phyloP scores from a whole-genome alignment of 2,888 invertebrate species.

The Seira musarum region DNA sequence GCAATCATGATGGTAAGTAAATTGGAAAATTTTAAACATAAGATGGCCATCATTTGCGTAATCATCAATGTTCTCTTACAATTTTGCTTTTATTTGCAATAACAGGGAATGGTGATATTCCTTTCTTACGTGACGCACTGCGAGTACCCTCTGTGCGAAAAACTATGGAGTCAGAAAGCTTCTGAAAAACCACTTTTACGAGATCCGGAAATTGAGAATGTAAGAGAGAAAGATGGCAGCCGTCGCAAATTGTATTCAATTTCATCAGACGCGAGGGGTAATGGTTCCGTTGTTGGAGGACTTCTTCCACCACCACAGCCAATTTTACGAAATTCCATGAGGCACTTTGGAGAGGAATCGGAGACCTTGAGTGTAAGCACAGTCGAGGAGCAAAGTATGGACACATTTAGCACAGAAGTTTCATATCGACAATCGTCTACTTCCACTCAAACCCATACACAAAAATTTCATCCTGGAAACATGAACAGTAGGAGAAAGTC shows the following conservation, averaged over 20 bases:
- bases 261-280: slow-evolving; percentile 16
- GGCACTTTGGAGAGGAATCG: slow-evolving; percentile 28
- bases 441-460: neutral
- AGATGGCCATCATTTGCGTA: neutral
- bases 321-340: slow-evolving; percentile 5
- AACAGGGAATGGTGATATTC: slow-evolving; percentile 56
- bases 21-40: neutral
- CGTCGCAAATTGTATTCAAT: slow-evolving; percentile 29
- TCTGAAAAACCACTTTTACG: slow-evolving; percentile 30
- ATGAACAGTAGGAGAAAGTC: slow-evolving; percentile 19
- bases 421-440: slow-evolving; percentile 30
- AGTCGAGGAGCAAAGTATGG: slow-evolving; percentile 53
- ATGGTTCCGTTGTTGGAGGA: slow-evolving; percentile 46
- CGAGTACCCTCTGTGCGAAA: slow-evolving; percentile 56
- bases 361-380: slow-evolving; percentile 43
- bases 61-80: neutral
- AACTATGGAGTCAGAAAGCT: neutral
- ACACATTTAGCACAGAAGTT: slow-evolving; percentile 49
- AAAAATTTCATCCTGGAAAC: neutral
- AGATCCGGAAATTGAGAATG: slow-evolving; percentile 41
- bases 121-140: slow-evolving; percentile 58
- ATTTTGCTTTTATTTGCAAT: slow-evolving; percentile 3
- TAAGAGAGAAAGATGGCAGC: slow-evolving; percentile 33
- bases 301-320: slow-evolving; percentile 37
- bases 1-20: neutral